Conservation (phyloP, 2,797 vertebrate genomes). For the Myioborus melanocephalus region DNA sequence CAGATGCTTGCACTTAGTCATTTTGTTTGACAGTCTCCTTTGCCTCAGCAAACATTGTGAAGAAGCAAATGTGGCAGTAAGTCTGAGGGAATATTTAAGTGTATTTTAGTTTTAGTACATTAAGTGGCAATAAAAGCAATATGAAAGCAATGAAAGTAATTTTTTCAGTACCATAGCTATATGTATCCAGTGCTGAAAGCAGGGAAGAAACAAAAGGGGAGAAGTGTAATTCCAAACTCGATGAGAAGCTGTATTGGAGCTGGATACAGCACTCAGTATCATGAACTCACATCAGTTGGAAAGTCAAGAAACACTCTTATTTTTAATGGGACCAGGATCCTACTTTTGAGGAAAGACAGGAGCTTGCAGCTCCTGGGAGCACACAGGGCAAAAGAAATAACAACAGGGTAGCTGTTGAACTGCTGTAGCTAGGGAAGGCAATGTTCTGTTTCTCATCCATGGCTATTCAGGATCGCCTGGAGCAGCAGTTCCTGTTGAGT, state of each 20-base stretch:
- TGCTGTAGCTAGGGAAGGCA: not conserved
- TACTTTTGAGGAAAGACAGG: not conserved
- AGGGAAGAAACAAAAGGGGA: not conserved
- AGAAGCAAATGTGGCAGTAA: not conserved
- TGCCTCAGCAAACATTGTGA: not conserved
- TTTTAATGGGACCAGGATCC: not conserved
- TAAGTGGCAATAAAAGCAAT: not conserved
- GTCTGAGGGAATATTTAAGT: not conserved
- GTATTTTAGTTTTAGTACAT: not conserved
- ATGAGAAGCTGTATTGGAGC: not conserved
- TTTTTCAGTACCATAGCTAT: not conserved
- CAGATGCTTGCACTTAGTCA: not conserved
- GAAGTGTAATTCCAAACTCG: not conserved
- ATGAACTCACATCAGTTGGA: not conserved
- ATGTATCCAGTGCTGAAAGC: not conserved
- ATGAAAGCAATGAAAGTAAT: not conserved
- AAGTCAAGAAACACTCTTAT: not conserved
- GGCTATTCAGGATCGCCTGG: not conserved
- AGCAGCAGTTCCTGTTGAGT: not conserved
- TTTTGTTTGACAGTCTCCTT: not conserved
- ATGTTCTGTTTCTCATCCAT: not conserved
- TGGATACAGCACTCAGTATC: not conserved
- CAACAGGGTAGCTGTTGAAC: not conserved
- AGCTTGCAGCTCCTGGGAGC: not conserved
- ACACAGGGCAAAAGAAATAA: not conserved